Percentiles rank a stretch among this genome's conserved stretches.
Conservation (phyloP, 2,888 invertebrate genomes). For the Oligia latruncula region DNA sequence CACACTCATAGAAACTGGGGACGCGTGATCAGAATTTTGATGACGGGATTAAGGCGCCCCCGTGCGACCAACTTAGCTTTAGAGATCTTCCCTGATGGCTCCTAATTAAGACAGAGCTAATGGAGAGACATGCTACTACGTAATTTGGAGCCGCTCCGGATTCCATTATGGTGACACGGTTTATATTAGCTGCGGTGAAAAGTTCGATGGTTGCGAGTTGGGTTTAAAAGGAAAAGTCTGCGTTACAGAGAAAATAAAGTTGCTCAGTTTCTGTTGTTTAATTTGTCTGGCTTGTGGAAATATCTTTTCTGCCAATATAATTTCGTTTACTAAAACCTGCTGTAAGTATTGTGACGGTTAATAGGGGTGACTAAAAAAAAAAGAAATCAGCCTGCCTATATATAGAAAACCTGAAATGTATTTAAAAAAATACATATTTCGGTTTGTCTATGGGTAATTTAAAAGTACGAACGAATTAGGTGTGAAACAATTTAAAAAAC, state of each 20-base stretch:
- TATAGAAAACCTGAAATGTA: background rate
- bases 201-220: slow-evolving; percentile 48
- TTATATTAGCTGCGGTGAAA: slow-evolving; percentile 60
- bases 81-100: slow-evolving; percentile 79
- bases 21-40: slow-evolving; percentile 85
- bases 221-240: slow-evolving; percentile 33
- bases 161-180: slow-evolving; percentile 67
- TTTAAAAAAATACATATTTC: background rate
- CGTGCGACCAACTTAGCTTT: slow-evolving; percentile 80
- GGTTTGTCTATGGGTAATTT: background rate
- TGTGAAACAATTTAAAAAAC: background rate
- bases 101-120: slow-evolving; percentile 82
- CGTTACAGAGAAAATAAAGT: slow-evolving; percentile 14
- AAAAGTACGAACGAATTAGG: background rate
- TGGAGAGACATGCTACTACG: slow-evolving; percentile 79
- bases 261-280: slow-evolving; percentile 11
- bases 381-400: too few species aligned
- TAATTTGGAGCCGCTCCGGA: slow-evolving; percentile 69
- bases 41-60: slow-evolving; percentile 81
- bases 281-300: background rate
- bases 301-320: background rate
- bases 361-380: background rate
- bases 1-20: slow-evolving; percentile 82
- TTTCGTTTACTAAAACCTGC: background rate
- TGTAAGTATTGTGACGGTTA: background rate